Evolutionary conservation across 2,797 vertebrate species (phyloP), one percentile per base, ranked within the genome.

Genomic region (Halcyon leucocephala): DNA sequence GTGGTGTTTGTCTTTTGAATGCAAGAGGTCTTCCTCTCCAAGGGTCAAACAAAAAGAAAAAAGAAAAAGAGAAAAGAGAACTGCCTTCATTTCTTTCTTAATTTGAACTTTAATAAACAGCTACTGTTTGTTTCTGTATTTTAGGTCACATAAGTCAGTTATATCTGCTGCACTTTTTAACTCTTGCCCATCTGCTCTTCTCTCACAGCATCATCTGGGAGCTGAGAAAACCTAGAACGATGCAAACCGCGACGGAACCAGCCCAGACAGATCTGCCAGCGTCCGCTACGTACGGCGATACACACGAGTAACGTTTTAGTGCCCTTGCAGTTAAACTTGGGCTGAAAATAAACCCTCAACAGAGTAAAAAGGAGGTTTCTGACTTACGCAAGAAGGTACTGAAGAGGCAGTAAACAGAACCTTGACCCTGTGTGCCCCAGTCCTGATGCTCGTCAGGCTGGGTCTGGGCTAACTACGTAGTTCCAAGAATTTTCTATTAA

Each of bases 231-330:
- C 8, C 28, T 3, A 29, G 12, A 35, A 25, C 0, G 3, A 81
- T 1, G 15, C 31, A 37, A 51, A 66, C 8, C 29, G 24, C 6
- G 2, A 26, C 1, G 18, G 48, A 37, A 28, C 7, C 19, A 16
- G 39, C 64, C 28, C 29, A 4, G 39, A 11, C 2, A 4, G 15
- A 11, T 8, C 54, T 6, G 8, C 21, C 33, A 31, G 37, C 0
- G 17, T 4, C 31, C 26, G 12, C 31, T 3, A 10, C 49, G 4
- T 9, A 10, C 1, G 26, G 42, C 0, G 3, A 48, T 5, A 26
- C 0, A 15, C 7, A 12, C 0, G 2, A 70, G 11, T 4, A n/a
- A 62, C 1, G 6, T 12, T 52, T 49, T 21, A 67, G 20, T 33
- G 29, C 28, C 37, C 25, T 11, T 26, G 21, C 41, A 49, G 62